Conservation (phyloP, 1,140 invertebrate genomes). For the Heliconius eleuchia region DNA sequence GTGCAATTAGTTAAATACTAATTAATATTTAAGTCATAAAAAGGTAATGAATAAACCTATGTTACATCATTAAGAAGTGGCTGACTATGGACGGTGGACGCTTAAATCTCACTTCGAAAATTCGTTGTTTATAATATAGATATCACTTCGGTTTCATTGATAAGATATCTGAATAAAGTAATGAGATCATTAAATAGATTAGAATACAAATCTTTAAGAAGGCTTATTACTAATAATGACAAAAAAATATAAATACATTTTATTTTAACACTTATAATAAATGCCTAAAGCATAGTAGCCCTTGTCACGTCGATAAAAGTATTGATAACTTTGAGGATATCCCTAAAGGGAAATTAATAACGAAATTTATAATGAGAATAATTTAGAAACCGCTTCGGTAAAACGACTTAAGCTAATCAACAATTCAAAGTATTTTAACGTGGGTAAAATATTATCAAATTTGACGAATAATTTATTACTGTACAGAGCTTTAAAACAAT, state of each 20-base stretch:
- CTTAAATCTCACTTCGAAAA: too few relatives aligned
- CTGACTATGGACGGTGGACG: too few relatives aligned
- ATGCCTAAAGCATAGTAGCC: conserved; percentile 8
- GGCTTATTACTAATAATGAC: too few relatives aligned
- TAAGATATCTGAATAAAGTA: too few relatives aligned
- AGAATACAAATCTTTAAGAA: too few relatives aligned
- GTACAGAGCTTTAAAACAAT: not conserved
- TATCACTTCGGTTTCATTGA: too few relatives aligned
- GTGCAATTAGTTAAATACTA: too few relatives aligned
- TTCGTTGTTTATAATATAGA: too few relatives aligned
- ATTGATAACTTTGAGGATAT: conserved; percentile 15
- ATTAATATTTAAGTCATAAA: too few relatives aligned
- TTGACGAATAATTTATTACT: conserved; percentile 19
- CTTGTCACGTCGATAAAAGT: not conserved
- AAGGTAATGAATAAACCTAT: too few relatives aligned
- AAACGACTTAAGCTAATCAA: conserved; percentile 8
- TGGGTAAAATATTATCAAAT: conserved; percentile 10
- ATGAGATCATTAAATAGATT: too few relatives aligned
- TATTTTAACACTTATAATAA: not conserved
- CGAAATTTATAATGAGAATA: conserved; percentile 20
- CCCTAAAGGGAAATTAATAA: not conserved
- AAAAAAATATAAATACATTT: not conserved
- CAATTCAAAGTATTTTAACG: conserved; percentile 7
- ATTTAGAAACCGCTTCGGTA: not conserved
- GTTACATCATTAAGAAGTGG: too few relatives aligned